Evolutionary conservation across 2,113 vertebrate species (phyloP), one percentile per base, ranked within the genome.

Genomic region (Passer domesticus): DNA sequence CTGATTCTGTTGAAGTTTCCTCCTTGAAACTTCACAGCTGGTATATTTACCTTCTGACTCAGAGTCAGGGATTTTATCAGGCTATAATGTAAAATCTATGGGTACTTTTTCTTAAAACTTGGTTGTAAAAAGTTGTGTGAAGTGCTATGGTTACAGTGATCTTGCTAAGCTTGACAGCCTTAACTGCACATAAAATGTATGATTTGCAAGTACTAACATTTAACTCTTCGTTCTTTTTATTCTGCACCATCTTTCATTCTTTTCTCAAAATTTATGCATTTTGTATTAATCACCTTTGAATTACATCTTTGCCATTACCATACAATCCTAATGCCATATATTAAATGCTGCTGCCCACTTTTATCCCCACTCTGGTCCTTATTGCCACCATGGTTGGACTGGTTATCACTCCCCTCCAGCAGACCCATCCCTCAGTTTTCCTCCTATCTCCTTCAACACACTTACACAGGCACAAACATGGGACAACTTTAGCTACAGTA

Each of bases 401-500:
- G 98, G 97, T 83, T 97, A 78, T 98, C 96, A 89, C 97, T 78
- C 94, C 92, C 92, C 83, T 97, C 88, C 98, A 98, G 95, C 97
- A 98, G 98, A 98, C 97, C 98, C 98, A 90, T 98, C 98, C 97
- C 98, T 99, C 97, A 98, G 98, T 97, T 98, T 98, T 97, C 98
- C 98, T 97, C 98, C 98, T 98, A 92, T 98, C 98, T 99, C 97
- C 98, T 98, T 98, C 98, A 98, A 98, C 98, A 98, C 98, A 98
- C 98, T 98, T 98, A 98, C 98, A 97, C 99, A 99, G 99, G 98
- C 98, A 98, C 98, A 98, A 96, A 98, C 98, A 98, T 97, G 98
- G 97, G 98, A 97, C 98, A 98, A 75, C 98, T 98, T 98, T 98
- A 98, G 97, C 89, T 97, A 98, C 97, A 97, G 97, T 98, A 98